Evolutionary conservation across 2,113 vertebrate species (phyloP).

Genomic region (Hepsetus odoe): DNA sequence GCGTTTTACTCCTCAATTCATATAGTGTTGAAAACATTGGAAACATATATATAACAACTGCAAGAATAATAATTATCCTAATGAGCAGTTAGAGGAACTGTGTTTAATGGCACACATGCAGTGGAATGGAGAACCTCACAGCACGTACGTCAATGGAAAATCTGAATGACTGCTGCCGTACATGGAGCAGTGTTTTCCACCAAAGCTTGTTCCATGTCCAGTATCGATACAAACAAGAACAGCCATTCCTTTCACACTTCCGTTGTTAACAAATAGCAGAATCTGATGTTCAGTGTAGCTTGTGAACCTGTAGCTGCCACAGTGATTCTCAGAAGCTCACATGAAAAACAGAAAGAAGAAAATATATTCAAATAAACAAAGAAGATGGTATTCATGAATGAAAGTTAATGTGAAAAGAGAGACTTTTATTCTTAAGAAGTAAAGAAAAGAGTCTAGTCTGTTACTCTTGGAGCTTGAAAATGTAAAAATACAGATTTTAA

Average conservation of each 20-base stretch:
- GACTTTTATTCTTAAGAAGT: too few species aligned
- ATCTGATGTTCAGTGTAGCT: not conserved
- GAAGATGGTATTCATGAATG: not conserved
- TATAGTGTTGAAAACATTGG: too few species aligned
- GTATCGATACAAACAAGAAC: not conserved
- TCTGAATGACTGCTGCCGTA: not conserved
- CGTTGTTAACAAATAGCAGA: not conserved
- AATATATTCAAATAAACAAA: not conserved
- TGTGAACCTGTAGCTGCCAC: not conserved
- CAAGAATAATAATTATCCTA: too few species aligned
- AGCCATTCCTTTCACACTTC: not conserved
- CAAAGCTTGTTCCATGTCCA: slow-evolving; percentile 10
- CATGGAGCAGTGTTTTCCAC: slow-evolving; percentile 2
- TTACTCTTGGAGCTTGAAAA: too few species aligned
- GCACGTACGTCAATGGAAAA: slow-evolving; percentile 20
- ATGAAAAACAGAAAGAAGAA: slow-evolving; percentile 2
- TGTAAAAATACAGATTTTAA: not conserved
- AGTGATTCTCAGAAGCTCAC: not conserved
- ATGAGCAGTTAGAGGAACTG: not conserved
- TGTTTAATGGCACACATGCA: not conserved
- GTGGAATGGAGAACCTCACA: not conserved
- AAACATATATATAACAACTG: too few species aligned
- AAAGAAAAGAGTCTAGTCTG: too few species aligned
- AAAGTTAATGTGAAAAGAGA: too few species aligned
- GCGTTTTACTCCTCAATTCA: too few species aligned